A percentile compares a stretch with the other conserved stretches of the same genome.
Conservation (phyloP, 2,113 vertebrate species). For the Ursus arctos region DNA sequence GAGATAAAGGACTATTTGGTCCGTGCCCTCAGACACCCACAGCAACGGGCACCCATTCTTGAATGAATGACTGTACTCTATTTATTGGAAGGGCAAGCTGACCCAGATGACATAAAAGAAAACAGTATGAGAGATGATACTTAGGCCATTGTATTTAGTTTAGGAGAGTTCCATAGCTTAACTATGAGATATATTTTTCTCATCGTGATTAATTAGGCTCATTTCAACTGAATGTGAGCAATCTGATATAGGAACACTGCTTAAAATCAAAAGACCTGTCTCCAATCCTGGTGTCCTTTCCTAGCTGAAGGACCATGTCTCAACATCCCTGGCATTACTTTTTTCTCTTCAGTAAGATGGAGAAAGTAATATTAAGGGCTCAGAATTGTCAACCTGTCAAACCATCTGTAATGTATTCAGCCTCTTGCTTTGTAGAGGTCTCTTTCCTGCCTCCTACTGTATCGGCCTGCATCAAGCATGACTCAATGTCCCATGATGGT, state of each 20-base stretch:
- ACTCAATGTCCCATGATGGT: not conserved
- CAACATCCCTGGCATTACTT: not conserved
- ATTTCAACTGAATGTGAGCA: not conserved
- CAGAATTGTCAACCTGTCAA: not conserved
- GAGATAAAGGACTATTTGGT: not conserved
- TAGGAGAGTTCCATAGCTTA: not conserved
- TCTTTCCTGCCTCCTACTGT: not conserved
- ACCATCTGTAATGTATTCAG: not conserved
- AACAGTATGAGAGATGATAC: not conserved
- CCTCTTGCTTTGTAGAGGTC: not conserved
- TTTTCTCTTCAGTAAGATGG: not conserved
- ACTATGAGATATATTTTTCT: not conserved
- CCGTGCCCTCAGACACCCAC: not conserved
- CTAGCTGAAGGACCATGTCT: not conserved
- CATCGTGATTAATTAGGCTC: not conserved
- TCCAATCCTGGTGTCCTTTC: not conserved
- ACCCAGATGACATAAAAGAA: not conserved
- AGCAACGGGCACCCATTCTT: not conserved
- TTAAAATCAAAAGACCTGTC: not conserved
- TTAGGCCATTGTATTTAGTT: slow-evolving; percentile 2
- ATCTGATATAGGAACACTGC: not conserved
- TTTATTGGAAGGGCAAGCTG: not conserved
- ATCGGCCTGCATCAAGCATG: not conserved
- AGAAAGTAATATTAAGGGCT: not conserved
- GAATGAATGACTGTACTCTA: not conserved